Percentiles rank a stretch among this genome's conserved stretches.
phyloP scores from a whole-genome alignment of 2,888 invertebrate species.

The Diaphora mendica region DNA sequence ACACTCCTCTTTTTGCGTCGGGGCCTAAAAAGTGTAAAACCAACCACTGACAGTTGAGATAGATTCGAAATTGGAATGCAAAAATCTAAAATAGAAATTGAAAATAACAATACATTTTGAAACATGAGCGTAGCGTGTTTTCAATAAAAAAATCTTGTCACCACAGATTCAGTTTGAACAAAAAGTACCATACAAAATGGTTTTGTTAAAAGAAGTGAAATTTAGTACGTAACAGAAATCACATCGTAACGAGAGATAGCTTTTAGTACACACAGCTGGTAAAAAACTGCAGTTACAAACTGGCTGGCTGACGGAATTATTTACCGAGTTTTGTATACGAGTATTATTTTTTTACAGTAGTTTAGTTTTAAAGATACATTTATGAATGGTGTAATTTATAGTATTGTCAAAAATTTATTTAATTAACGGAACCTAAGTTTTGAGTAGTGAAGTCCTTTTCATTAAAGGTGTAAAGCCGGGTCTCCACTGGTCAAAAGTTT shows the following conservation, averaged over 20 bases:
- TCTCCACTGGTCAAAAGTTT: no score
- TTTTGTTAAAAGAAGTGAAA: conserved; percentile 49
- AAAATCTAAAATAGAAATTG: conserved; percentile 20
- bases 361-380: not conserved
- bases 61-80: conserved; percentile 1
- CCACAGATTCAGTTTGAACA: conserved; percentile 40
- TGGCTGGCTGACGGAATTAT: conserved; percentile 38
- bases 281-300: conserved; percentile 34
- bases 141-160: conserved; percentile 30
- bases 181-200: conserved; percentile 48
- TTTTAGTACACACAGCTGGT: conserved; percentile 31
- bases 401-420: not conserved
- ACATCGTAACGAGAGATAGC: conserved; percentile 19
- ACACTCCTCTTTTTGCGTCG: no score
- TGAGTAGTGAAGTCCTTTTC: not conserved
- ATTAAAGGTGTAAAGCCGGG: not conserved
- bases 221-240: conserved; percentile 39
- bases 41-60: not conserved
- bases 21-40: not conserved
- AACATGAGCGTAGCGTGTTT: conserved; percentile 23
- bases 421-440: no score
- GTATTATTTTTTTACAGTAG: conserved; percentile 12
- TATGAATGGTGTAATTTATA: not conserved
- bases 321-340: conserved; percentile 16
- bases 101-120: conserved; percentile 20